These are phyloP conservation scores for Sorex araneus DNA, from an alignment of 2,113 vertebrate genomes.

Conservation along the genomic window DNA sequence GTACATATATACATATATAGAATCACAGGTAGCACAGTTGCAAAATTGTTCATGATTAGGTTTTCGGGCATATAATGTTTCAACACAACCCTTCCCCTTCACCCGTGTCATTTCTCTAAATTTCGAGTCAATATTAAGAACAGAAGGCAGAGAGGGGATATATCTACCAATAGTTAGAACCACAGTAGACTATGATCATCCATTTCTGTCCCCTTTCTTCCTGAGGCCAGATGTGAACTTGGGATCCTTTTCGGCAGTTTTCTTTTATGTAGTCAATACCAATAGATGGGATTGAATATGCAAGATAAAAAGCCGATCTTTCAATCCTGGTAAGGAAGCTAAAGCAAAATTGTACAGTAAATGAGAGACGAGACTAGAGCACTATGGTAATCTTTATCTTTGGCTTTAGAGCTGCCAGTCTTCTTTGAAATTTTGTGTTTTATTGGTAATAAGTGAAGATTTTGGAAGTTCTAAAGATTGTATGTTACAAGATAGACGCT, in stretches of 20 bases:
- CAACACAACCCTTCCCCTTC: too few relatives aligned
- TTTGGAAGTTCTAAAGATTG: constrained; percentile 31
- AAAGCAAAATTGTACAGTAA: constrained; percentile 22
- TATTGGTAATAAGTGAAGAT: constrained; percentile 53
- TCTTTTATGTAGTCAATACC: not conserved
- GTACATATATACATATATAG: too few relatives aligned
- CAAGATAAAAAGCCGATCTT: constrained; percentile 8
- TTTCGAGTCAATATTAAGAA: not conserved
- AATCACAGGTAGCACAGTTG: too few relatives aligned
- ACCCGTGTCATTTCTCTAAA: not conserved
- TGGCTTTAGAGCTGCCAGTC: not conserved
- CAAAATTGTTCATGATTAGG: too few relatives aligned
- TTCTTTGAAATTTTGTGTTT: not conserved
- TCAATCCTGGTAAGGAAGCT: not conserved
- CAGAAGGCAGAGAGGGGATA: not conserved
- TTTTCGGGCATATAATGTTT: too few relatives aligned
- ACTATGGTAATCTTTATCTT: not conserved
- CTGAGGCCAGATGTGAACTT: not conserved
- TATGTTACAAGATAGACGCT: not conserved
- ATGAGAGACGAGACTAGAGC: constrained; percentile 5
- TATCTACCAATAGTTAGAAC: not conserved
- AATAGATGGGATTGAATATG: not conserved
- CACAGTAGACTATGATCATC: constrained; percentile 27
- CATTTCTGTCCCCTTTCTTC: constrained; percentile 10
- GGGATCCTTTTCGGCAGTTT: not conserved